Conservation (phyloP, 2,113 vertebrate species). For the Marcusenius ussheri region DNA sequence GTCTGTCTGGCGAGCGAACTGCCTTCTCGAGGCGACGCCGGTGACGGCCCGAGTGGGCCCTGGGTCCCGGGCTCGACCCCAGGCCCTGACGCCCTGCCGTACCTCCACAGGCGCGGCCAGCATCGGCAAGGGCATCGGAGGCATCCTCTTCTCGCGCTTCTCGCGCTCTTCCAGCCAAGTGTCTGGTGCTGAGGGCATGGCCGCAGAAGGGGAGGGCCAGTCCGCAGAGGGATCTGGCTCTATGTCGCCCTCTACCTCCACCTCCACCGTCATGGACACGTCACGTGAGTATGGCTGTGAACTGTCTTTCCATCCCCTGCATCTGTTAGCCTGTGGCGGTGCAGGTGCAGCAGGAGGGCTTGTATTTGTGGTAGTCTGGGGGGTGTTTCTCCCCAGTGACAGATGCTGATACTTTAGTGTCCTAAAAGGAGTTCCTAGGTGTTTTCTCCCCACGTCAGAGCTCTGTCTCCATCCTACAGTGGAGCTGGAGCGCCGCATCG, state of each 20-base stretch:
- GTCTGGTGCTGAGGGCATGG: slow-evolving; percentile 54
- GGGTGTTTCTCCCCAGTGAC: background rate
- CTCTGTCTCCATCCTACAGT: slow-evolving; percentile 53
- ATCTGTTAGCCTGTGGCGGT: background rate
- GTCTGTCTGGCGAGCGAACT: background rate
- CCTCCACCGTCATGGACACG: slow-evolving; percentile 68
- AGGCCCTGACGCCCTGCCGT: background rate
- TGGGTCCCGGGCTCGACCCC: background rate
- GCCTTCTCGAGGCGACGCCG: background rate
- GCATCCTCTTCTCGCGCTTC: slow-evolving; percentile 91
- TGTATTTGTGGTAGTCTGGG: background rate
- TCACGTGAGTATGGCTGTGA: slow-evolving; percentile 58
- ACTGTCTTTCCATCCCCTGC: background rate
- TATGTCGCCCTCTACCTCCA: slow-evolving; percentile 58
- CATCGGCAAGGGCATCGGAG: slow-evolving; percentile 92
- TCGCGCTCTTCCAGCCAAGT: slow-evolving; percentile 73
- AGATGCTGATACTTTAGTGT: background rate
- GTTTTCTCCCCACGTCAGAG: background rate
- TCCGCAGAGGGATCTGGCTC: slow-evolving; percentile 52
- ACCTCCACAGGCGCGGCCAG: slow-evolving; percentile 76
- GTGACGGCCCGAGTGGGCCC: background rate
- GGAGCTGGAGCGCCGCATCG: slow-evolving; percentile 89
- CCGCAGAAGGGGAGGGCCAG: slow-evolving; percentile 71
- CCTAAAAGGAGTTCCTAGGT: background rate
- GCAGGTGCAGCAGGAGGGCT: background rate